Conservation (phyloP, 2,113 vertebrate species). For the Crypturellus undulatus region DNA sequence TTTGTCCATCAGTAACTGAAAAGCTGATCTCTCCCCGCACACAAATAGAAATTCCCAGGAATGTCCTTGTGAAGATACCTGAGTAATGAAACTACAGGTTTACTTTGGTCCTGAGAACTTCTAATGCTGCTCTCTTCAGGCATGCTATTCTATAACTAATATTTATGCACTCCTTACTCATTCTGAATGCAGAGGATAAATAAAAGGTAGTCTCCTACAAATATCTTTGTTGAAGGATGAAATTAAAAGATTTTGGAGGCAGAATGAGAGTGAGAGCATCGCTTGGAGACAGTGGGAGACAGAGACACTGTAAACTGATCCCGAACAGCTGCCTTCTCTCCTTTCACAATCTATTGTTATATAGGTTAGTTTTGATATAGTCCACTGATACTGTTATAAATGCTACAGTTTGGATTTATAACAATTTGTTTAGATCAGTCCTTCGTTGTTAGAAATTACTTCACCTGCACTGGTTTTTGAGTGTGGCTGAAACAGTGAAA, state of each 20-base stretch:
- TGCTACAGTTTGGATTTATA: background rate
- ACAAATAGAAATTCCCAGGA: background rate
- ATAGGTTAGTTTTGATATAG: background rate
- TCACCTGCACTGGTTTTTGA: background rate
- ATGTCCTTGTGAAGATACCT: background rate
- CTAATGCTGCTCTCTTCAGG: background rate
- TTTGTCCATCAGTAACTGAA: background rate
- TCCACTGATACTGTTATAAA: background rate
- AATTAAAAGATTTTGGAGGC: background rate
- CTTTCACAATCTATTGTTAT: background rate
- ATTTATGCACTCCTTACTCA: constrained; percentile 13
- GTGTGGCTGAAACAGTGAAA: background rate
- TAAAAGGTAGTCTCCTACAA: background rate
- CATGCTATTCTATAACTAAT: constrained; percentile 13
- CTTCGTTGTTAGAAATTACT: background rate
- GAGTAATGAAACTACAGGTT: rapidly evolving
- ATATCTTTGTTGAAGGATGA: background rate
- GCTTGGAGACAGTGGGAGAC: background rate
- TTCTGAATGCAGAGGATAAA: background rate
- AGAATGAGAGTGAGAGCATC: background rate
- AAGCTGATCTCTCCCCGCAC: background rate
- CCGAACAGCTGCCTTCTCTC: background rate
- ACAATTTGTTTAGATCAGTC: background rate
- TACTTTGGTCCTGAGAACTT: background rate
- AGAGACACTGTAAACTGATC: background rate